These are phyloP conservation scores for Neosalanx taihuensis DNA, from an alignment of 2,797 vertebrate species.

Conservation along the genomic window DNA sequence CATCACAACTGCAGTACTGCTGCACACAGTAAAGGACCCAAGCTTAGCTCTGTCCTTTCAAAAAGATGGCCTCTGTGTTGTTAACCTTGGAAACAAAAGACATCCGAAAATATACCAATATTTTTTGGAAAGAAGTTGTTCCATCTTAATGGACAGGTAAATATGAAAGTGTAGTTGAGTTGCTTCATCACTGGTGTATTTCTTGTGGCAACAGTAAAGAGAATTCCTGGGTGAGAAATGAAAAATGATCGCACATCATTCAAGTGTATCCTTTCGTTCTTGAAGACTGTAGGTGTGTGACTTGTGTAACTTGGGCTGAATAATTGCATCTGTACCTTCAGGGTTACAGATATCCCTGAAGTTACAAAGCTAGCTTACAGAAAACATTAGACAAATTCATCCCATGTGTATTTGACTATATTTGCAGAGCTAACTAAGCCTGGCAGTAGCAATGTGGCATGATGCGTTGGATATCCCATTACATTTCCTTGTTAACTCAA, in stretches of 20 bases:
- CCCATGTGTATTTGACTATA: conserved; percentile 16
- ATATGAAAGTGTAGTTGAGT: not conserved
- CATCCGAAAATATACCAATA: too few species aligned
- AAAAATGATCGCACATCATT: not conserved
- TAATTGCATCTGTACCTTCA: conserved; percentile 10
- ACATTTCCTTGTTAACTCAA: conserved; percentile 19
- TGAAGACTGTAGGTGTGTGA: not conserved
- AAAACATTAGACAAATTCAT: conserved; percentile 3
- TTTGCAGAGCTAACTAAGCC: conserved; percentile 7
- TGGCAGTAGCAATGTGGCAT: conserved; percentile 1
- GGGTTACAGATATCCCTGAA: not conserved
- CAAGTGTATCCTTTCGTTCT: not conserved
- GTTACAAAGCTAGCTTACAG: conserved; percentile 8
- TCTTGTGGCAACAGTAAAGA: not conserved
- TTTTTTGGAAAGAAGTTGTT: too few species aligned
- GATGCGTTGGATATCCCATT: not conserved
- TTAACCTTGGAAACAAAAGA: not conserved
- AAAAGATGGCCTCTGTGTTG: not conserved
- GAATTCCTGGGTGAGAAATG: too few species aligned
- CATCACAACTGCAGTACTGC: not conserved
- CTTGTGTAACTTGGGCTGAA: conserved; percentile 1
- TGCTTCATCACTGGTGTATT: not conserved
- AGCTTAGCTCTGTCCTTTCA: too few species aligned
- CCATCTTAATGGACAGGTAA: too few species aligned
- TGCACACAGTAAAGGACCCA: not conserved